These are phyloP conservation scores for Mya arenaria DNA, from an alignment of 1,140 invertebrate genomes.

Conservation along the genomic window DNA sequence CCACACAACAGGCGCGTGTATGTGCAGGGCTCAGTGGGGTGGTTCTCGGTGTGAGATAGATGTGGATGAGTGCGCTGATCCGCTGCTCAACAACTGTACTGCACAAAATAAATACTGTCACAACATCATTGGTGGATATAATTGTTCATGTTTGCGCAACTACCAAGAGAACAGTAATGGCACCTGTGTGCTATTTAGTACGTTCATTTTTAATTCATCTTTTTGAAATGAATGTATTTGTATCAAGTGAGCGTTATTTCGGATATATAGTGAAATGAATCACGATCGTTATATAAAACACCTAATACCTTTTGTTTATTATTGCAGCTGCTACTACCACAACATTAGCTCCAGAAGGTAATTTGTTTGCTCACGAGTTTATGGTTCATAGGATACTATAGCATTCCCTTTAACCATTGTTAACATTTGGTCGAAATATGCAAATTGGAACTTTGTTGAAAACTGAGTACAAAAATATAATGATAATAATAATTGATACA, in stretches of 20 bases:
- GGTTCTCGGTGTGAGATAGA: conserved; percentile 35
- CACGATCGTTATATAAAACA: too few relatives aligned
- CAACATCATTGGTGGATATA: conserved; percentile 38
- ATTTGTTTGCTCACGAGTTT: too few relatives aligned
- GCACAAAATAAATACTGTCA: conserved; percentile 12
- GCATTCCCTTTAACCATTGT: too few relatives aligned
- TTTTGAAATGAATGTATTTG: neutral
- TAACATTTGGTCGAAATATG: too few relatives aligned
- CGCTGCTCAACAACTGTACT: neutral
- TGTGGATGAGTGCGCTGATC: conserved; percentile 34
- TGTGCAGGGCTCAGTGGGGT: conserved; percentile 12
- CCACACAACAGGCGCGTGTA: conserved; percentile 37
- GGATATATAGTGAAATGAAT: too few relatives aligned
- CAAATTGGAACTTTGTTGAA: too few relatives aligned
- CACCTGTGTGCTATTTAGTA: neutral
- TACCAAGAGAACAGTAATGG: neutral
- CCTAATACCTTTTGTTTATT: too few relatives aligned
- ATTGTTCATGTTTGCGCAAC: conserved; percentile 28
- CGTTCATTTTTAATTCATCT: neutral
- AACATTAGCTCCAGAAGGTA: neutral
- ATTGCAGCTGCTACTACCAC: neutral
- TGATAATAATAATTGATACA: too few relatives aligned
- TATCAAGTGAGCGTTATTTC: too few relatives aligned
- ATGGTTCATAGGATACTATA: too few relatives aligned
- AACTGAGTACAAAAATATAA: too few relatives aligned